phyloP scores from a whole-genome alignment of 1,140 invertebrate species.

The Pollicipes pollicipes region DNA sequence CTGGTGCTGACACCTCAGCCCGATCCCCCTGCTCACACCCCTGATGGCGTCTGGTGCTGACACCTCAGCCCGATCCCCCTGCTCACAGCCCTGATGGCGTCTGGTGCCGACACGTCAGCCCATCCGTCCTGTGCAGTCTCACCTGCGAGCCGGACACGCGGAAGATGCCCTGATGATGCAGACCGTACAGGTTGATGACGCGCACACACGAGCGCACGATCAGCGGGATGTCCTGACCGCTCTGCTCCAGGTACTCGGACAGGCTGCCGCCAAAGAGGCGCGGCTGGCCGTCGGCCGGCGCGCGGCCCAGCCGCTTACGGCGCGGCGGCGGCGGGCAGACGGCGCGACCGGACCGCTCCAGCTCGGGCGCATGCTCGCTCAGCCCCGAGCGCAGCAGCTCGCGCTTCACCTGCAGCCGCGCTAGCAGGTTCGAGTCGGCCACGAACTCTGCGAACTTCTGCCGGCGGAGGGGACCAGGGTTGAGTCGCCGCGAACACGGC shows the following conservation, averaged over 20 bases:
- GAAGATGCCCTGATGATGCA: slow-evolving; percentile 91
- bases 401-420: slow-evolving; percentile 70
- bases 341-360: not conserved
- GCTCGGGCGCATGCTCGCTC: not conserved
- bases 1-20: too few relatives aligned
- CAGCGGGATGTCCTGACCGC: slow-evolving; percentile 67
- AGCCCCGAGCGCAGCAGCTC: slow-evolving; percentile 33
- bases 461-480: not conserved
- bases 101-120: not conserved
- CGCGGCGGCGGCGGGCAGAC: not conserved
- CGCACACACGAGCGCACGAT: slow-evolving; percentile 81
- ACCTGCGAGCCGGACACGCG: slow-evolving; percentile 65
- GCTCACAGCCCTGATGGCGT: not conserved
- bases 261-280: slow-evolving; percentile 84
- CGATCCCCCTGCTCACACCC: too few relatives aligned
- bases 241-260: slow-evolving; percentile 74
- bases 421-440: slow-evolving; percentile 70
- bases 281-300: slow-evolving; percentile 53
- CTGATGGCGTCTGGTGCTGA: too few relatives aligned
- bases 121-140: too few relatives aligned
- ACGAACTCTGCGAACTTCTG: slow-evolving; percentile 87
- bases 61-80: too few relatives aligned
- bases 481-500: not conserved
- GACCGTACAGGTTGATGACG: slow-evolving; percentile 73
- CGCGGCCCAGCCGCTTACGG: slow-evolving; percentile 45